Base-by-base conservation (phyloP, 2,113 vertebrate genomes). In the Silurus glanis region DNA sequence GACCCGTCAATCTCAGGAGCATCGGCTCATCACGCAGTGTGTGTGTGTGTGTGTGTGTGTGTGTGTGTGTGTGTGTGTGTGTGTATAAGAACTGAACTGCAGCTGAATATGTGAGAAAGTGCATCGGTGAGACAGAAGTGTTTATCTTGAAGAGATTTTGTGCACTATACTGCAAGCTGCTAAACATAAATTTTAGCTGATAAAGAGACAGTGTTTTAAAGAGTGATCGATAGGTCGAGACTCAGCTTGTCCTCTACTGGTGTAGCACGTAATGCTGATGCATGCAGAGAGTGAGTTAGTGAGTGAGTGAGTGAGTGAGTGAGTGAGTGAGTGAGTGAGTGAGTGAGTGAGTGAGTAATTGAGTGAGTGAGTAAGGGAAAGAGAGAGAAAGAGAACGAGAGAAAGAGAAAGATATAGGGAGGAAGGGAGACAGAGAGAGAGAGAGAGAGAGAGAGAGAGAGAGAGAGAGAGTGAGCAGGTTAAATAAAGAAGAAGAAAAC, bases 111-210 rank as follows among this genome's bases (percentile, higher is more conserved):
- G 83, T 88, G 83, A 81, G 86, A 71, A 58, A 83, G 51, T 56
- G 82, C 82, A 53, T 14, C 67, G n/a, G 82, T 4, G 91, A 85
- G 86, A 90, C 89, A 86, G 58, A 85, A 91, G 51, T 21, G 28
- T 53, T 72, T 56, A 59, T 75, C 62, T 76, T 76, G 8, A 37
- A 37, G 14, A 85, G 25, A 69, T 82, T 12, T 49, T 16, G 3
- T 64, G 71, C 61, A 88, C 87, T 90, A 89, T 87, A 62, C 90
- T 86, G 61, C 64, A 88, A 91, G 92, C 83, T 79, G 86, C 82
- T 91, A 89, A 91, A 92, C 91, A 93, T 92, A 87, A 91, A 93
- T 91, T 93, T 79, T 76, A 4, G 88, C 91, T 92, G 92, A 94
- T 93, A 92, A 93, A 89, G 86, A 89, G 55, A 89, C 81, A 2